Evolutionary conservation across 2,113 vertebrate genomes (phyloP), one percentile per base, ranked within the genome.

Genomic region (Oreotrochilus melanogaster): DNA sequence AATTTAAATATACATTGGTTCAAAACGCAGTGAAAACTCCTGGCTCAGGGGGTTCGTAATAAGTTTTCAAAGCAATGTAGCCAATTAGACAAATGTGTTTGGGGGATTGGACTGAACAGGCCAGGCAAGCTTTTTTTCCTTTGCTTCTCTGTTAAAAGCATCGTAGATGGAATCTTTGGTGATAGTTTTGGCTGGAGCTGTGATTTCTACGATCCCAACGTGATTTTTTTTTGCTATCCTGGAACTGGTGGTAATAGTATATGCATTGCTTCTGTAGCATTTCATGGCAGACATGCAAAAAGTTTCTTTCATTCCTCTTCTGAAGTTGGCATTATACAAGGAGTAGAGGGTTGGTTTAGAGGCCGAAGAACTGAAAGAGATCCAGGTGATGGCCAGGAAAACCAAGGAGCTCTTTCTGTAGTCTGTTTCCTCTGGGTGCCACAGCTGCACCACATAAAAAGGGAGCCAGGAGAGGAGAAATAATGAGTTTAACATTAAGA

Each of bases 261-360:
- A 99, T 1, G 99, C 99, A 1, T 99, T 99, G 92, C 99, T 99
- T 58, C 99, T 98, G 96, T 99, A 99, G 70, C 98, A 99, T 90
- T 99, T 99, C 99, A 99, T 99, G 2, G 99, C 98, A 2, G 99
- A 99, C 99, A 99, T 99, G 97, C 99, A 99, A 92, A 98, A 99
- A 23, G 98, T 99, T 96, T 99, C 99, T 92, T 99, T 98, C 99
- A 99, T 98, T 27, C 99, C 99, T 28, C 98, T 97, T 60, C 99
- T 98, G 96, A 99, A 99, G 92, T 99, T 99, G 25, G 98, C 98
- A 5, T 99, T 99, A 67, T 98, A 99, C 31, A 99, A 95, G 0
- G 98, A 99, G 94, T 99, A 99, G 65, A 99, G 97, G 2, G 97
- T 98, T 7, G 99, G 99, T 53, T 99, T 99, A n/a, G 98, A 98